Evolutionary conservation across 2,113 vertebrate genomes (phyloP), one percentile per base, ranked within the genome.

Genomic region (Coracopsis vasa): DNA sequence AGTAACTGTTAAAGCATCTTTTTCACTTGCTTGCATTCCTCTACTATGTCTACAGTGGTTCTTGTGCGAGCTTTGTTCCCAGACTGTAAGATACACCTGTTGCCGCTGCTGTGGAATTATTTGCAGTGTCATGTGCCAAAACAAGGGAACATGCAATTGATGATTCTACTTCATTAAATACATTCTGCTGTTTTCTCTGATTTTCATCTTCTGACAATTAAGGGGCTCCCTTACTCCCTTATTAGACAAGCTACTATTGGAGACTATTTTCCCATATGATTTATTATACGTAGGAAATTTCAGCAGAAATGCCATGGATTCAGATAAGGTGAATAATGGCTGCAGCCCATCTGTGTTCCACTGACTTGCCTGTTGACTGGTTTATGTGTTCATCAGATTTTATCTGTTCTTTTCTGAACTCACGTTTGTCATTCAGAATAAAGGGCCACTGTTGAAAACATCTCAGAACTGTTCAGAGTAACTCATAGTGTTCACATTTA

Each of bases 301-400:
- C 93, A 91, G 66, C 84, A 66, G 77, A 82, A 94, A 45, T 2
- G 17, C 88, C 53, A 16, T 5, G 17, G 84, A 81, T 94, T 87
- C 70, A 85, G 91, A 85, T 85, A 84, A 90, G 70, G 89, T 91
- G 74, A 95, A 84, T 85, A 84, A 90, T 85, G 79, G 66, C 81
- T 88, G 75, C 41, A 56, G 74, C 53, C 91, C 86, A 31, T 91
- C 81, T 95, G 91, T 53, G 70, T 79, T 88, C 86, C 4, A 0
- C 92, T 87, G 81, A 73, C 84, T 95, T 95, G 65, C 84, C 80
- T 82, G 84, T 79, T 95, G 94, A 87, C 86, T 82, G 58, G 42
- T 93, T 96, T 94, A 85, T 87, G 78, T 79, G 81, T 81, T 91
- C 78, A 85, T 87, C 78, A 95, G 81, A 93, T 96, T 95, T 96